Base-by-base conservation (phyloP, 2,113 vertebrate species). In the Plestiodon gilberti region DNA sequence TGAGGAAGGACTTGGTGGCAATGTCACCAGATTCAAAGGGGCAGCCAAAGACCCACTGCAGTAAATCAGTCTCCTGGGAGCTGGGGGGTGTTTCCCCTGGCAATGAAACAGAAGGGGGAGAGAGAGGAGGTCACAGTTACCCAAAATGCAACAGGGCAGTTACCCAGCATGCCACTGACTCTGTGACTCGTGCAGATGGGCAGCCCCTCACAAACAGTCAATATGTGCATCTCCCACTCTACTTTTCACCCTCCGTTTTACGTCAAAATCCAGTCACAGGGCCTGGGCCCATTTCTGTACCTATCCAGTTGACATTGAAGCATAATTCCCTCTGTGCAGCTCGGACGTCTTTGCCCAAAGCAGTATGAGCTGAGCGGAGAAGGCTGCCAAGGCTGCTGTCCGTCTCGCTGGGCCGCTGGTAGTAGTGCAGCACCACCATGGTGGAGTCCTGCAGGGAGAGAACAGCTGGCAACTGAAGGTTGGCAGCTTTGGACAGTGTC, bases 241-340 rank as follows among this genome's bases (percentile, higher is more conserved):
- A 87, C 62, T 78, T 25, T 62, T 22, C 20, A 74, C 2, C 67
- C 22, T 78, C 11, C 65, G 17, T 71, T 74, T 73, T 28, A 18
- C 30, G 33, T 35, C 55, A 74, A 22, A 48, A 48, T 64, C 28
- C 25, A 64, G 20, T 15, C 6, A 2, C 15, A 28, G 30, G 55
- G 4, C 33, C 15, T 23, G 38, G n/a, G 38, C 1, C 69, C 52
- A 13, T 70, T n/a, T 84, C 33, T 2, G 38, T 11, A 98, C 98
- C 97, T 48, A 95, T 96, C 96, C 98, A 96, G 91, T 97, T 97
- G 81, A 98, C 97, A 8, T 98, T 98, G 96, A 97, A 98, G 93
- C 98, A 98, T 70, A 97, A 93, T 92, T 98, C 98, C 0, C 93
- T 95, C 82, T 92, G 91, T 33, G 97, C 86, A 11, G 14, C 69